phyloP scores from a whole-genome alignment of 2,888 invertebrate genomes.

The Dinocampus coccinellae region DNA sequence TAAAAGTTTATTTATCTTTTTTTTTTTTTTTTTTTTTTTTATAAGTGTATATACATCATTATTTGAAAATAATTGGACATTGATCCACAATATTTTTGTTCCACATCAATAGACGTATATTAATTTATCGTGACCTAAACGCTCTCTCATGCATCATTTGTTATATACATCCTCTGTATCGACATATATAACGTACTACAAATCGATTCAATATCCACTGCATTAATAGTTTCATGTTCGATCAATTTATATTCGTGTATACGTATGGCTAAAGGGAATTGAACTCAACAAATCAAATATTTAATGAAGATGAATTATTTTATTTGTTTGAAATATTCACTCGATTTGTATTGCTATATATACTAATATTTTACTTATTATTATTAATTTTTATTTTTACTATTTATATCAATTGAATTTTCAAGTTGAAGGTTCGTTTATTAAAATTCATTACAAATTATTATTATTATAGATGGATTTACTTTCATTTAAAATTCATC shows the following conservation, averaged over 20 bases:
- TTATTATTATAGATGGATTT: too few species aligned
- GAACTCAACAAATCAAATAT: constrained; percentile 19
- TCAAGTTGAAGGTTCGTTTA: background rate
- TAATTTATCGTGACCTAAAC: constrained; percentile 20
- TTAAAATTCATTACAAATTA: too few species aligned
- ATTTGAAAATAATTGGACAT: constrained; percentile 5
- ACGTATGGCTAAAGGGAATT: constrained; percentile 7
- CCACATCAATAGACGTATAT: background rate
- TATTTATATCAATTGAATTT: background rate
- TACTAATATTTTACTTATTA: background rate
- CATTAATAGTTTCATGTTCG: constrained; percentile 6
- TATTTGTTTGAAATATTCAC: background rate
- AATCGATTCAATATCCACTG: constrained; percentile 48
- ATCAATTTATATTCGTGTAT: background rate
- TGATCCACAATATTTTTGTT: constrained; percentile 12
- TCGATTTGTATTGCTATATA: background rate
- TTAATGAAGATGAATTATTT: constrained; percentile 16
- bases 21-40: too few species aligned
- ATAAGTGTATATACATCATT: too few species aligned
- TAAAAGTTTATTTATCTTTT: too few species aligned
- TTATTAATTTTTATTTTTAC: too few species aligned
- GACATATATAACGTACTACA: constrained; percentile 56
- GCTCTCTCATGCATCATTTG: constrained; percentile 33
- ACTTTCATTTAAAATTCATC: background rate
- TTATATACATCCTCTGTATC: constrained; percentile 51